A percentile compares a stretch with the other conserved stretches of the same genome.
phyloP scores from a whole-genome alignment of 1,140 invertebrate species.

The Dendroctonus valens region DNA sequence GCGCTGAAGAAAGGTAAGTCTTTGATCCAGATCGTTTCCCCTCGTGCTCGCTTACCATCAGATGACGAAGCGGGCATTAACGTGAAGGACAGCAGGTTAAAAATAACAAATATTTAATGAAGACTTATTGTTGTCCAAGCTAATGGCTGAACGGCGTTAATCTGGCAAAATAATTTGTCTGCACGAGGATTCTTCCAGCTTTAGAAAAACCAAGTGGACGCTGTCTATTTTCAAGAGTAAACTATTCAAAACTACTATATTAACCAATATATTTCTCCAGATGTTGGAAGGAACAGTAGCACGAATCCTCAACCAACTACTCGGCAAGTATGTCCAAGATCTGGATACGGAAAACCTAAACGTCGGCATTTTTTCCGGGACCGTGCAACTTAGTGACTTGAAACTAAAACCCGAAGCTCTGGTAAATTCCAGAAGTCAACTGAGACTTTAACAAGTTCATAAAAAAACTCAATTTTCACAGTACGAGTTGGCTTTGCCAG shows the following conservation, averaged over 20 bases:
- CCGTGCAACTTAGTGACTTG: conserved; percentile 73
- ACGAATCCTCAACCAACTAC: conserved; percentile 71
- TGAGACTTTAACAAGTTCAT: background rate
- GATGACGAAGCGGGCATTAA: too few relatives aligned
- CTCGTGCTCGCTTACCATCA: too few relatives aligned
- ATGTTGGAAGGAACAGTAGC: conserved; percentile 81
- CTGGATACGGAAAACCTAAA: conserved; percentile 80
- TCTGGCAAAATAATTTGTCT: too few relatives aligned
- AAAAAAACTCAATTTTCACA: conserved; percentile 51
- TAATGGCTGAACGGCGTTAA: too few relatives aligned
- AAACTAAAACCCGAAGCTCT: conserved; percentile 77
- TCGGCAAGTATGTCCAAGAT: conserved; percentile 80
- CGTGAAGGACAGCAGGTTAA: too few relatives aligned
- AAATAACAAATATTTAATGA: too few relatives aligned
- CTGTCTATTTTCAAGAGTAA: too few relatives aligned
- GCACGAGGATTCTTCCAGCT: too few relatives aligned
- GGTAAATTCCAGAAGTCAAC: conserved; percentile 55
- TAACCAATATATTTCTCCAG: conserved; percentile 34
- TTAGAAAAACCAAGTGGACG: too few relatives aligned
- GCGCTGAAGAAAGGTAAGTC: too few relatives aligned
- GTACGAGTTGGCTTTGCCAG: conserved; percentile 77
- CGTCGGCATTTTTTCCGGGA: conserved; percentile 77
- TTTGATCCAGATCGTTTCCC: too few relatives aligned
- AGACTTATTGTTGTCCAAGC: too few relatives aligned
- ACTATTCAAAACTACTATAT: background rate